These are phyloP conservation scores for Xestia c-nigrum DNA, from an alignment of 2,888 invertebrate species.

Conservation along the genomic window DNA sequence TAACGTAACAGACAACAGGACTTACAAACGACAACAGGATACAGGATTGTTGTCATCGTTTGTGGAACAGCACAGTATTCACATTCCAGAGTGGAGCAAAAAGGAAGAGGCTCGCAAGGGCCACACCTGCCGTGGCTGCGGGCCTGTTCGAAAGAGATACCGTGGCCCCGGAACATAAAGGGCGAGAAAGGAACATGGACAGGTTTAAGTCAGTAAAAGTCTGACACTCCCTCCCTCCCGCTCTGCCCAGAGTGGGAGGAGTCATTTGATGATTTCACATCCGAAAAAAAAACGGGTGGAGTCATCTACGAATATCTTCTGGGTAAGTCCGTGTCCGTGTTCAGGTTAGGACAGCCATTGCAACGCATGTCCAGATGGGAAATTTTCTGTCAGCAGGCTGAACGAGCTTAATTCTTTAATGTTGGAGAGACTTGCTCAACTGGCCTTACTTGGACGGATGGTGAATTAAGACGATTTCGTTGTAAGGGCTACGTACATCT, in stretches of 20 bases:
- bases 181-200: too few relatives aligned
- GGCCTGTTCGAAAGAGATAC: too few relatives aligned
- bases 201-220: too few relatives aligned
- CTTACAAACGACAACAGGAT: background rate
- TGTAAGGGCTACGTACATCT: background rate
- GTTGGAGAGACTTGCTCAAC: background rate
- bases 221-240: too few relatives aligned
- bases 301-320: background rate
- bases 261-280: too few relatives aligned
- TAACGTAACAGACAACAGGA: background rate
- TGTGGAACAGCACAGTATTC: background rate
- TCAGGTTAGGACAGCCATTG: too few relatives aligned
- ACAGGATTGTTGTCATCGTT: background rate
- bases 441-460: background rate
- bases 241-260: too few relatives aligned
- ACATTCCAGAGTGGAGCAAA: background rate
- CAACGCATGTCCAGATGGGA: background rate
- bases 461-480: background rate
- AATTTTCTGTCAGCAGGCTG: background rate
- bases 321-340: too few relatives aligned
- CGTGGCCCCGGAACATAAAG: too few relatives aligned
- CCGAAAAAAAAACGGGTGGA: too few relatives aligned
- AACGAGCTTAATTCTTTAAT: background rate
- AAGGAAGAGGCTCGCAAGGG: too few relatives aligned
- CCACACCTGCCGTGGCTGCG: too few relatives aligned